phyloP scores from a whole-genome alignment of 2,797 vertebrate genomes.

The Sebastes matsubarae region DNA sequence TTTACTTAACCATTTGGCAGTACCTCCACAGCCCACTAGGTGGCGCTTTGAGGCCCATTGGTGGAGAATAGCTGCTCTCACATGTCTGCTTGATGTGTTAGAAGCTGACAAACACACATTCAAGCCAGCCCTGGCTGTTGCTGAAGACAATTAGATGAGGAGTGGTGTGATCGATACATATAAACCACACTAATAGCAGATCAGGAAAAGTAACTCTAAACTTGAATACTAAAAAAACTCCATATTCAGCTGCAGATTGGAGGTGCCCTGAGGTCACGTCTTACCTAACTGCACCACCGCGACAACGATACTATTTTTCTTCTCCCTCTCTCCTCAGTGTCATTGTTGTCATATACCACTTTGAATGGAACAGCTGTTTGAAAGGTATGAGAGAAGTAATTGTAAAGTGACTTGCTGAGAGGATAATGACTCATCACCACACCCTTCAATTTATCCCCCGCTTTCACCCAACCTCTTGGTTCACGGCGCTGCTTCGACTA shows the following conservation, averaged over 20 bases:
- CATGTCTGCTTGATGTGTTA: neutral
- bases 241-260: neutral
- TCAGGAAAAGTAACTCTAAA: neutral
- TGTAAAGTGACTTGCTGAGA: neutral
- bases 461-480: neutral
- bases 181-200: neutral
- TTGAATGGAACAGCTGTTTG: neutral
- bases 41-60: too few relatives aligned
- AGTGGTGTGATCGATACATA: neutral
- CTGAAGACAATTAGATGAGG: neutral
- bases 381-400: neutral
- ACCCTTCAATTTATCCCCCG: neutral
- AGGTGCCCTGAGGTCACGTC: neutral
- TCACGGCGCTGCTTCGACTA: neutral
- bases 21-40: too few relatives aligned
- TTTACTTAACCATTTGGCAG: too few relatives aligned
- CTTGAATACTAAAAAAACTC: neutral
- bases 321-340: neutral
- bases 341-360: neutral
- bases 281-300: neutral
- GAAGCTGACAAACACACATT: neutral
- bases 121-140: neutral
- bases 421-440: conserved; percentile 18
- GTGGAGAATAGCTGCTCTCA: too few relatives aligned
- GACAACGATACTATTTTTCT: too few relatives aligned